Evolutionary conservation across 2,797 vertebrate species (phyloP).

Genomic region (Vultur gryphus): DNA sequence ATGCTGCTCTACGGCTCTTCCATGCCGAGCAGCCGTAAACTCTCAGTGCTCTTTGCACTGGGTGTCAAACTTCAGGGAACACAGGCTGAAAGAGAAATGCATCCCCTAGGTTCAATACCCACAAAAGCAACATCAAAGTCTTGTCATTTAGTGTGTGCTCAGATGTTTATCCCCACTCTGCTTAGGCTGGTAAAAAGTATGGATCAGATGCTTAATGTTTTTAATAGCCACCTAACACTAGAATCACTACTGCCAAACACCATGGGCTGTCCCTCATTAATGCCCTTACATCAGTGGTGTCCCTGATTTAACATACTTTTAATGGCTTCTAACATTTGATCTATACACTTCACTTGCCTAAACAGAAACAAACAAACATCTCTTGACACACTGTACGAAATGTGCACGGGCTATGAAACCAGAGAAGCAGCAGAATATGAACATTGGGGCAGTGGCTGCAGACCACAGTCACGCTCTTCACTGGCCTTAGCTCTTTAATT

Average conservation of each 20-base stretch:
- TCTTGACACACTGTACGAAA: not conserved
- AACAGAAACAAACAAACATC: slow-evolving; percentile 49
- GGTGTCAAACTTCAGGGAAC: not conserved
- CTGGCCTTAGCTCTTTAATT: not conserved
- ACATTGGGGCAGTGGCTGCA: not conserved
- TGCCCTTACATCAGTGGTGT: slow-evolving; percentile 13
- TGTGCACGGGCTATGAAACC: not conserved
- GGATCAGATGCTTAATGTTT: slow-evolving; percentile 58
- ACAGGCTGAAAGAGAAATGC: not conserved
- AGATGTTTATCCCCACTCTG: slow-evolving; percentile 26
- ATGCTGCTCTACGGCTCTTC: not conserved
- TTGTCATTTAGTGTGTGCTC: not conserved
- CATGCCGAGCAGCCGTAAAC: not conserved
- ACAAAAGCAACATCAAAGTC: slow-evolving; percentile 10
- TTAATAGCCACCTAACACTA: slow-evolving; percentile 54
- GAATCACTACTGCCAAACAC: slow-evolving; percentile 51
- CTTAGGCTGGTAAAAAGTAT: slow-evolving; percentile 33
- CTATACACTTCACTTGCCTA: slow-evolving; percentile 42
- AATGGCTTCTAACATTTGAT: slow-evolving; percentile 62
- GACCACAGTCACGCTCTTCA: not conserved
- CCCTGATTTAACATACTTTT: slow-evolving; percentile 47
- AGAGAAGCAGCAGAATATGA: not conserved
- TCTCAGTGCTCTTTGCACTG: not conserved
- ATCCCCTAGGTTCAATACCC: not conserved
- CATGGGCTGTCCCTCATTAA: slow-evolving; percentile 46